Base-by-base conservation (phyloP, 2,888 invertebrate species). In the Aphodius sticticus region DNA sequence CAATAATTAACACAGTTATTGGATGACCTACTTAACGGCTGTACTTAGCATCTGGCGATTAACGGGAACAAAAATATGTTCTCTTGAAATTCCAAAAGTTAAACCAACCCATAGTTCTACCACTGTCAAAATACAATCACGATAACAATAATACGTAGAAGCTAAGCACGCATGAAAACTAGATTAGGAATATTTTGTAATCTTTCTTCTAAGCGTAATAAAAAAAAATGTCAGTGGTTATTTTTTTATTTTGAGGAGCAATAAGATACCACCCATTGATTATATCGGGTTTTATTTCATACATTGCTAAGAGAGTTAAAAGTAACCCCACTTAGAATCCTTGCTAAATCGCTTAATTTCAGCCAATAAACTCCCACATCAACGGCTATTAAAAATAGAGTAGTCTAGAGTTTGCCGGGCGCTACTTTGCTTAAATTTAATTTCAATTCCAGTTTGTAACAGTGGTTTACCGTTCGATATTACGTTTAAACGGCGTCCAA, bases 381-480 rank as follows among this genome's bases (percentile, higher is more conserved):
- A 53, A 3, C 1, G 7, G 53, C 53, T 53, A 53, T 53, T 53
- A 53, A 53, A 53, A 53, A 53, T 53, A 53, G 4, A 53, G 53
- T 53, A 53, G 53, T 0, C 7, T 12, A 53, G 53, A 53, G 53
- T 9, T 53, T 1, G 53, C 53, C 12, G 6, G 53, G 26, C 26
- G 26, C 26, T 26, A 26, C 26, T 12, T 53, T 5, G 53, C 12
- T 53, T 1, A 53, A 53, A 53, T 53, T 53, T 53, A 7, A 53
- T 53, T 53, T 53, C 53, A 53, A 53, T 53, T 53, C 4, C 53
- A 53, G 12, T 12, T n/a, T 12, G 53, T 53, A 53, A 26, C 72
- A 16, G 72, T 36, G 72, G 14, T 74, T 74, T 14, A 74, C 74
- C 35, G 37, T 74, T 74, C 74, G 74, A 36, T 74, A 36, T 35